Percentiles rank a stretch among this genome's conserved stretches.
Conservation (phyloP, 2,888 invertebrate genomes). For the Tachina grossa region DNA sequence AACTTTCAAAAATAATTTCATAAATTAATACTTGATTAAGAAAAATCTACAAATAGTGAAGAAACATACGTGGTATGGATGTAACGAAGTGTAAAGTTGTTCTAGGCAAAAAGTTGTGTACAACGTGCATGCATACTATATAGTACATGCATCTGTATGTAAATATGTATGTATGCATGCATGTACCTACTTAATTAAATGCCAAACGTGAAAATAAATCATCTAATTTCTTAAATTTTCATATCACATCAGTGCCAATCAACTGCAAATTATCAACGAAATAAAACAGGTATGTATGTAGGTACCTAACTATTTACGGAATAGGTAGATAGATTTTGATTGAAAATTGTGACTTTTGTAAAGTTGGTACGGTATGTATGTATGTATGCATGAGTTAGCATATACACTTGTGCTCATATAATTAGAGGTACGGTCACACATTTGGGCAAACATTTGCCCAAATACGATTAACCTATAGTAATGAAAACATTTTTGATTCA, state of each 20-base stretch:
- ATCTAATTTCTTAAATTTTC: constrained; percentile 40
- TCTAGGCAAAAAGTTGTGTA: neutral
- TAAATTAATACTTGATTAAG: neutral
- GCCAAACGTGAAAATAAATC: constrained; percentile 13
- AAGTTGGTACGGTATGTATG: too few relatives aligned
- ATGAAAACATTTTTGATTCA: neutral
- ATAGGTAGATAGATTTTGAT: too few relatives aligned
- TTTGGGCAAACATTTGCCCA: neutral
- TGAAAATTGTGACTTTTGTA: too few relatives aligned
- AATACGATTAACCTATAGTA: neutral
- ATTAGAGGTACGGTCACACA: too few relatives aligned
- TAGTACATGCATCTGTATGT: neutral
- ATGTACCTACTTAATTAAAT: constrained; percentile 5
- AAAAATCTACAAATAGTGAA: neutral
- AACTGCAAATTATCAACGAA: neutral
- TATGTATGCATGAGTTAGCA: neutral
- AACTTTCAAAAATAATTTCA: constrained; percentile 54
- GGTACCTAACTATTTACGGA: neutral
- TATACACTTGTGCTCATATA: too few relatives aligned
- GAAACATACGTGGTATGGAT: constrained; percentile 2
- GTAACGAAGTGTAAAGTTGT: neutral
- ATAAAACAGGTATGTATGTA: neutral
- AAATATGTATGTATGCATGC: neutral
- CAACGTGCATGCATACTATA: too few relatives aligned
- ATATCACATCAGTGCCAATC: constrained; percentile 50